A percentile compares a stretch with the other conserved stretches of the same genome.
phyloP scores from a whole-genome alignment of 2,888 invertebrate genomes.

The Argyresthia goedartella region DNA sequence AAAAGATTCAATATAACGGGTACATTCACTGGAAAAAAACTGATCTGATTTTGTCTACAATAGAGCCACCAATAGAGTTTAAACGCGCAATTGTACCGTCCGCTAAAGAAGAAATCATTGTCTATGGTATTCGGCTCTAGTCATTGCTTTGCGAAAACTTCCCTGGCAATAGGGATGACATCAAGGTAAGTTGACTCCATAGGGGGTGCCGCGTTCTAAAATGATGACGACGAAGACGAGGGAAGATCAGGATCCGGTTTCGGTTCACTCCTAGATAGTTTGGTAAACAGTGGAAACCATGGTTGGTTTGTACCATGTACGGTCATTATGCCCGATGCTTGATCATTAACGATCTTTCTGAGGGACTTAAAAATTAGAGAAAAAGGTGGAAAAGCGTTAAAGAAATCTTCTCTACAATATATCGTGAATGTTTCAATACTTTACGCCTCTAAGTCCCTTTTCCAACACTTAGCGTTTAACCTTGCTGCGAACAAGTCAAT shows the following conservation, averaged over 20 bases:
- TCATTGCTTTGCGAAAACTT: conserved; percentile 5
- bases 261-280: not conserved
- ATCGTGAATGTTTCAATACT: not conserved
- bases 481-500: not conserved
- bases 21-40: not conserved
- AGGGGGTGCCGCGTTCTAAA: conserved; percentile 12
- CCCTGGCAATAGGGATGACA: conserved; percentile 9
- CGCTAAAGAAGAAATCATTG: conserved; percentile 10
- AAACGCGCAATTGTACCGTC: conserved; percentile 7
- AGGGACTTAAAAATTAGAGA: conserved; percentile 7
- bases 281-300: not conserved
- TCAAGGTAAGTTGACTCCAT: not conserved
- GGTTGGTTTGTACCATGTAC: conserved; percentile 5
- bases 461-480: not conserved
- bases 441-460: not conserved
- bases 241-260: conserved; percentile 9
- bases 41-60: conserved; percentile 2
- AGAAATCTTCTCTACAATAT: conserved; percentile 1
- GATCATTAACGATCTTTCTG: conserved; percentile 9
- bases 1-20: not conserved
- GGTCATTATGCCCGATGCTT: conserved; percentile 7
- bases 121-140: conserved; percentile 7
- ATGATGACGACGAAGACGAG: conserved; percentile 8
- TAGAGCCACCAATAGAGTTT: conserved; percentile 12
- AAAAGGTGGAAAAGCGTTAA: conserved; percentile 14